Base-by-base conservation (phyloP, 1,140 invertebrate genomes). In the Sycophila sp. region DNA sequence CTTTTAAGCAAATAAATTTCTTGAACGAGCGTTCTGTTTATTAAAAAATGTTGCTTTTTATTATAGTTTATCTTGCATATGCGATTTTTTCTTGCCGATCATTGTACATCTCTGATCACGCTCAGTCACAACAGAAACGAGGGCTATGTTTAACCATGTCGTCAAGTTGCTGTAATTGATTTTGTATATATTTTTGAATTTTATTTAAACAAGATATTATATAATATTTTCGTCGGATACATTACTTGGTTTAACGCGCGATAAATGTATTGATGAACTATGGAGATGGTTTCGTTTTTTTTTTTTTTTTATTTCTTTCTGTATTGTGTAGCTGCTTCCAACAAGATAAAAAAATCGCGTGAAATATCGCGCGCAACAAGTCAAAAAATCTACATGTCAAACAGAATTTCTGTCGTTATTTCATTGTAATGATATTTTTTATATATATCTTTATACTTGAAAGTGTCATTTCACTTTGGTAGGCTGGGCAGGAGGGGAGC, bases 31-130 rank as follows among this genome's bases (percentile, higher is more conserved):
- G 4, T 71, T 65, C 6, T 24, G 59, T 71, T 71, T 66, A 71
- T 65, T 71, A 71, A 59, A 71, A 71, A 65, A 71, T 51, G 10
- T 59, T 68, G 28, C 11, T 47, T 69, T 69, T 70, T 64, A 62
- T 63, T 28, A 17, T 42, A 63, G 6, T 70, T 53, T 62, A 19
- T 68, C 17, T 69, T 69, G 28, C 38, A 11, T 64, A 58, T 64
- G 47, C n/a, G 26, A 32, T 55, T 4, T 28, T 69, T 64, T 64
- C 28, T 30, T 71, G 22, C 38, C 32, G 13, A 47, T 49, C 13
- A 58, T 71, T 58, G 38, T 71, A 22, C 42, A 71, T 34, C 24
- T 63, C 45, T 62, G 42, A 40, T n/a, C 55, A 62, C 17, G 45
- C 7, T 60, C 17, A 59, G 24, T 24, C 58, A 13, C 24, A 69